Conservation (phyloP, 2,888 invertebrate species). For the Cacoxenus indagator region DNA sequence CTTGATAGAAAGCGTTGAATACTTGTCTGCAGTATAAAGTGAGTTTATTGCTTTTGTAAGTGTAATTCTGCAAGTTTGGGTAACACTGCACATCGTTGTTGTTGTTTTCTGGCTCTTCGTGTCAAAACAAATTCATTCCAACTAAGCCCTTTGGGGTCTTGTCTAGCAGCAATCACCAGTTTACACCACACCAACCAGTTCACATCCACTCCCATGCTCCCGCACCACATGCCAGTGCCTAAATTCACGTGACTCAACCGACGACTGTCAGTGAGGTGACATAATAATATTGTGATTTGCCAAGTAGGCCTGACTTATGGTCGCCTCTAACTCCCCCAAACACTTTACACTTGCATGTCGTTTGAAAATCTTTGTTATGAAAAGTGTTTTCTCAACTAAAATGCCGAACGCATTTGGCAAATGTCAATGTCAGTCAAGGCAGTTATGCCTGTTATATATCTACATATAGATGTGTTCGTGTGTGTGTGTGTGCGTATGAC, state of each 20-base stretch:
- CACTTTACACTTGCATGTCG: neutral
- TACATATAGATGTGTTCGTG: too few relatives aligned
- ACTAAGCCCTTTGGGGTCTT: slow-evolving; percentile 28
- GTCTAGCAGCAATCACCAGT: slow-evolving; percentile 5
- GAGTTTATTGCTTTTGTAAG: slow-evolving; percentile 10
- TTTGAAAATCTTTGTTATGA: neutral
- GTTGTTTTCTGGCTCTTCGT: slow-evolving; percentile 37
- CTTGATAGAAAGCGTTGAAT: too few relatives aligned
- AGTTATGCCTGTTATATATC: too few relatives aligned
- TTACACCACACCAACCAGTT: neutral
- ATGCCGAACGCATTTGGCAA: slow-evolving; percentile 4
- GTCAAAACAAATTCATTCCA: slow-evolving; percentile 55
- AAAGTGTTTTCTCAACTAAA: neutral
- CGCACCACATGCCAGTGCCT: neutral
- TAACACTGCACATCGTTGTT: neutral
- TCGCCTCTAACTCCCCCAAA: neutral
- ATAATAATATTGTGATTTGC: slow-evolving; percentile 15
- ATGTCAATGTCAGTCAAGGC: slow-evolving; percentile 6
- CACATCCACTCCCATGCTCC: neutral
- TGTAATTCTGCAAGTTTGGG: neutral
- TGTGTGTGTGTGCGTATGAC: slow-evolving; percentile 14
- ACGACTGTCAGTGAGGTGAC: slow-evolving; percentile 13
- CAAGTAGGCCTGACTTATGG: neutral
- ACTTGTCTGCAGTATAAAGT: neutral
- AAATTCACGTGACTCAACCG: neutral